A percentile compares a stretch with the other conserved stretches of the same genome.
phyloP scores from a whole-genome alignment of 2,888 invertebrate genomes.

The Ophion slaviceki region DNA sequence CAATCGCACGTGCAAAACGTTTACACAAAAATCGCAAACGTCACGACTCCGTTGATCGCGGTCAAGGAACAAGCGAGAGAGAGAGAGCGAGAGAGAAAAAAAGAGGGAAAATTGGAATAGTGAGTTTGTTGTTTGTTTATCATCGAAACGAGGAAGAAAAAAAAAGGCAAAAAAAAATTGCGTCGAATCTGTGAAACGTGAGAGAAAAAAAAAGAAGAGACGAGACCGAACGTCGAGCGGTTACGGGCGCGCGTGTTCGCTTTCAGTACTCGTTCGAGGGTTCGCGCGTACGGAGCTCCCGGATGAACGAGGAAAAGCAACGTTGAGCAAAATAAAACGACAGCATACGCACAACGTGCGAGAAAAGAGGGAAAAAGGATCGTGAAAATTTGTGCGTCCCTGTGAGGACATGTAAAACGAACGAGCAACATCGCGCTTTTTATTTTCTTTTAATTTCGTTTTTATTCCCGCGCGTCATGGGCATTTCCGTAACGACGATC shows the following conservation, averaged over 20 bases:
- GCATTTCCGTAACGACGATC: neutral
- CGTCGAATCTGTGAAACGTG: slow-evolving; percentile 15
- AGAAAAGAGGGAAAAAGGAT: neutral
- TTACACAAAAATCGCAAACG: neutral
- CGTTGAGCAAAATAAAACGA: neutral
- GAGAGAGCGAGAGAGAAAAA: neutral
- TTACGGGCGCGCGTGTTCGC: slow-evolving; percentile 53
- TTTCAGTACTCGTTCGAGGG: slow-evolving; percentile 61
- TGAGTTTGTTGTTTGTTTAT: neutral
- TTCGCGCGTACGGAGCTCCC: slow-evolving; percentile 63
- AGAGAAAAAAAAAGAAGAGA: slow-evolving; percentile 29
- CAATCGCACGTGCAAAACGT: slow-evolving; percentile 1
- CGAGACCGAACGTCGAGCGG: slow-evolving; percentile 26
- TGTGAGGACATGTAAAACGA: slow-evolving; percentile 33
- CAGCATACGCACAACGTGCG: neutral
- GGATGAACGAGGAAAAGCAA: slow-evolving; percentile 43
- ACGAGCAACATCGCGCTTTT: slow-evolving; percentile 1
- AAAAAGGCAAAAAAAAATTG: neutral
- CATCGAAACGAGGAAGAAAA: neutral
- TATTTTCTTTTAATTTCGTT: slow-evolving; percentile 29
- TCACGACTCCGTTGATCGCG: no score
- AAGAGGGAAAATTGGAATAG: neutral
- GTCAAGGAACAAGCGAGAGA: neutral
- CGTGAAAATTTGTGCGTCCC: slow-evolving; percentile 26
- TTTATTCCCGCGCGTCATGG: neutral